Percentiles rank a stretch among this genome's conserved stretches.
These are phyloP conservation scores for Protonemura montana DNA, from an alignment of 2,888 invertebrate genomes.

Conservation along the genomic window DNA sequence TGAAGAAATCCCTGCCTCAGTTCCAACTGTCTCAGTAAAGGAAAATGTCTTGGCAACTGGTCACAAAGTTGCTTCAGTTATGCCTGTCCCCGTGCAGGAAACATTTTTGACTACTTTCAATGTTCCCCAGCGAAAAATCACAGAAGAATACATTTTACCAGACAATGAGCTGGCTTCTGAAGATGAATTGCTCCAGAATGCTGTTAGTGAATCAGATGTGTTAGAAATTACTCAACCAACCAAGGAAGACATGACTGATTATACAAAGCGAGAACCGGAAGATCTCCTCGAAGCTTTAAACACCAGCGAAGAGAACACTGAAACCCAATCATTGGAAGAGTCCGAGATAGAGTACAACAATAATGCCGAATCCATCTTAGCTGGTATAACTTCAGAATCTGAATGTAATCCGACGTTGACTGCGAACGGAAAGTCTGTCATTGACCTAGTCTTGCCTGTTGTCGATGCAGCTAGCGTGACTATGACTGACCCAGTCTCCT, in stretches of 20 bases:
- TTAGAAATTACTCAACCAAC: not conserved
- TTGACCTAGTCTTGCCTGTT: slow-evolving; percentile 24
- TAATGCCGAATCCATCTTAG: not conserved
- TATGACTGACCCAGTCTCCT: slow-evolving; percentile 12
- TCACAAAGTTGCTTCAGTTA: not conserved
- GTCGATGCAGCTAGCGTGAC: not conserved
- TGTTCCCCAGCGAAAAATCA: not conserved
- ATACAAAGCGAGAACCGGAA: not conserved
- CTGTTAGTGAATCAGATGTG: not conserved
- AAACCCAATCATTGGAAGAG: slow-evolving; percentile 16
- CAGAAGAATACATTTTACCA: not conserved
- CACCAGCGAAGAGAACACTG: not conserved
- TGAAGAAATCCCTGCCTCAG: not conserved
- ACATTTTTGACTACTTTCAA: not conserved
- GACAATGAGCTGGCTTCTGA: not conserved
- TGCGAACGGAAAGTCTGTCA: not conserved
- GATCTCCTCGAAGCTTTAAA: not conserved
- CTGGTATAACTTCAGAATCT: not conserved
- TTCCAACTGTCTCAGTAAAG: not conserved
- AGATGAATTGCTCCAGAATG: not conserved
- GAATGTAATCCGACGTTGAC: too few relatives aligned
- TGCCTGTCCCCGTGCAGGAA: not conserved
- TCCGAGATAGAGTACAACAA: not conserved
- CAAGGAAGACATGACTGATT: not conserved
- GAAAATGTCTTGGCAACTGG: not conserved